Conservation (phyloP, 2,113 vertebrate species). For the Phoenicopterus ruber region DNA sequence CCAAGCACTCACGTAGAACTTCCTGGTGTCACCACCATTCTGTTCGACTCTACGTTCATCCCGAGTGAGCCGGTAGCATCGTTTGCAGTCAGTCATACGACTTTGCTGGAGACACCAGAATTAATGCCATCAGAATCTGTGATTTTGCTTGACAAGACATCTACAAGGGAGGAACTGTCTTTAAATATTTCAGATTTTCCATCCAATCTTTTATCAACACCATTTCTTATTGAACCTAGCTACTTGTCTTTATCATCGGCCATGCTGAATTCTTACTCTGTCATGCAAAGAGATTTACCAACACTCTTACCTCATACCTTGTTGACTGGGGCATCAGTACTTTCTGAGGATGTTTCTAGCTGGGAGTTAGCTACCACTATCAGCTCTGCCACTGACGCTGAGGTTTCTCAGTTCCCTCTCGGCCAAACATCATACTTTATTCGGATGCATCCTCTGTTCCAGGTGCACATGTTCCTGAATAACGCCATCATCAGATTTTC, state of each 20-base stretch:
- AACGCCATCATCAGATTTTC: not conserved
- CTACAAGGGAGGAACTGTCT: not conserved
- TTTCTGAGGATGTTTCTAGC: not conserved
- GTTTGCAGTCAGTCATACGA: not conserved
- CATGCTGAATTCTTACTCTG: not conserved
- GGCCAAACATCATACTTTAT: slow-evolving; percentile 17
- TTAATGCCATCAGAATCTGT: slow-evolving; percentile 35
- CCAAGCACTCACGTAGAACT: not conserved
- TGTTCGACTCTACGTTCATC: not conserved
- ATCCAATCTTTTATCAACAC: slow-evolving; percentile 14
- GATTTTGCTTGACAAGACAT: not conserved
- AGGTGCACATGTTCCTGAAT: not conserved
- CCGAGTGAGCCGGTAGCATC: not conserved
- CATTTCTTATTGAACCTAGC: slow-evolving; percentile 22
- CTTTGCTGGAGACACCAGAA: not conserved
- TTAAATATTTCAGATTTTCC: not conserved
- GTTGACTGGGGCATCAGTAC: not conserved
- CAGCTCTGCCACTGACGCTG: not conserved
- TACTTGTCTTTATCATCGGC: not conserved
- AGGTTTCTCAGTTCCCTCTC: not conserved
- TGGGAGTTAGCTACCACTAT: not conserved
- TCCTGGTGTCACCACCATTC: not conserved
- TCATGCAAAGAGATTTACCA: not conserved
- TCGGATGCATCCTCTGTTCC: not conserved
- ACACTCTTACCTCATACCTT: slow-evolving; percentile 28